A percentile compares a stretch with the other conserved stretches of the same genome.
Conservation (phyloP, 2,888 invertebrate species). For the Leuctra nigra region DNA sequence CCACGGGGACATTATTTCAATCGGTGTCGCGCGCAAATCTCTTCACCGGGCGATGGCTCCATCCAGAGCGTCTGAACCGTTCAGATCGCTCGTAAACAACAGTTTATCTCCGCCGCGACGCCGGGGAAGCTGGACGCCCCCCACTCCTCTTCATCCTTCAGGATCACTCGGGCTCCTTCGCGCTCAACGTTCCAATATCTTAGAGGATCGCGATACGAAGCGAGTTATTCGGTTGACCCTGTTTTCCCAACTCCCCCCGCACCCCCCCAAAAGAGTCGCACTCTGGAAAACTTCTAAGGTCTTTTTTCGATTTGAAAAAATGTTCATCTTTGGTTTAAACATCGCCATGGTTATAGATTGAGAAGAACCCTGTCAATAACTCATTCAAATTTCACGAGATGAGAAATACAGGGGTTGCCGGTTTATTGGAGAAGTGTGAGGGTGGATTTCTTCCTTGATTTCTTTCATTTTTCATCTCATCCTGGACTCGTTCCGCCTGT, state of each 20-base stretch:
- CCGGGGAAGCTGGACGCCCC: conserved; percentile 11
- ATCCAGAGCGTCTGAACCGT: neutral
- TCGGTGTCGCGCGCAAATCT: neutral
- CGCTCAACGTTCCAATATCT: conserved; percentile 5
- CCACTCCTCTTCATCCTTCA: conserved; percentile 12
- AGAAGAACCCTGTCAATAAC: conserved; percentile 6
- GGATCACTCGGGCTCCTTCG: conserved; percentile 5
- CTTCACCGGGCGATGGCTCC: neutral
- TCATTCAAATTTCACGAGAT: conserved; percentile 9
- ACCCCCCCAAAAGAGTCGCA: too few species aligned
- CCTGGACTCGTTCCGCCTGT: neutral
- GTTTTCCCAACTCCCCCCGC: conserved; percentile 7
- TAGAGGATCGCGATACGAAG: conserved; percentile 3
- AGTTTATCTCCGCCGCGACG: conserved; percentile 20
- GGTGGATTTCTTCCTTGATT: neutral
- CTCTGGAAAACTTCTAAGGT: neutral
- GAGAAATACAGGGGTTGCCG: neutral
- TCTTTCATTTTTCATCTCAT: conserved; percentile 11
- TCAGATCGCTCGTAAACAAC: conserved; percentile 20
- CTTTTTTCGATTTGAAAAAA: conserved; percentile 3
- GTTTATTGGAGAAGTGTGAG: neutral
- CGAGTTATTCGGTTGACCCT: conserved; percentile 11
- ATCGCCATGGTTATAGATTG: conserved; percentile 5
- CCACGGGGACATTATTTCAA: conserved; percentile 5
- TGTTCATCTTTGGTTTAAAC: conserved; percentile 7